Conservation (phyloP, 2,113 vertebrate species). For the Brevimyrus niger region DNA sequence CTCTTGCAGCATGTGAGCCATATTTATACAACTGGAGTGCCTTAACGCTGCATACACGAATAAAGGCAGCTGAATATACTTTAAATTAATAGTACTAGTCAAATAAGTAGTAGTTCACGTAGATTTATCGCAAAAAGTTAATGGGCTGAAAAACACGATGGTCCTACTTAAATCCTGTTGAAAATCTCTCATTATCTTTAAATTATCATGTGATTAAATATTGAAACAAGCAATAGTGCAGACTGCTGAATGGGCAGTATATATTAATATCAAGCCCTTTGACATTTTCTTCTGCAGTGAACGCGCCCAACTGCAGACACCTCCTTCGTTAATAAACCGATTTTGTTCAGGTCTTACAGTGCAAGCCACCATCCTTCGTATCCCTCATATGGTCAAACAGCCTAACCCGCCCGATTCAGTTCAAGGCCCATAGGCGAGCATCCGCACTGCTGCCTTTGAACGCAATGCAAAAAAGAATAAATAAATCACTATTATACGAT, state of each 20-base stretch:
- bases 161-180: neutral
- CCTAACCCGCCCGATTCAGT: neutral
- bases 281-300: neutral
- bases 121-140: neutral
- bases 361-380: neutral
- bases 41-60: neutral
- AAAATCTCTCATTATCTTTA: neutral
- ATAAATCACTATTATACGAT: neutral
- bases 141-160: neutral
- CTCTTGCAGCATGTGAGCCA: neutral
- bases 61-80: neutral
- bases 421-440: neutral
- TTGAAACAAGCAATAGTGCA: neutral
- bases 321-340: neutral
- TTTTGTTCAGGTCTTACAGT: neutral
- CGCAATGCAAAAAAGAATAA: neutral
- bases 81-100: neutral
- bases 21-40: neutral
- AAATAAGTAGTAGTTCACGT: neutral
- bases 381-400: neutral
- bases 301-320: neutral
- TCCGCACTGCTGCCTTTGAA: neutral
- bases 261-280: neutral
- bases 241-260: neutral
- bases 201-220: neutral